A percentile compares a stretch with the other conserved stretches of the same genome.
These are phyloP conservation scores for Gymnodraco acuticeps DNA, from an alignment of 2,797 vertebrate species.

Conservation along the genomic window DNA sequence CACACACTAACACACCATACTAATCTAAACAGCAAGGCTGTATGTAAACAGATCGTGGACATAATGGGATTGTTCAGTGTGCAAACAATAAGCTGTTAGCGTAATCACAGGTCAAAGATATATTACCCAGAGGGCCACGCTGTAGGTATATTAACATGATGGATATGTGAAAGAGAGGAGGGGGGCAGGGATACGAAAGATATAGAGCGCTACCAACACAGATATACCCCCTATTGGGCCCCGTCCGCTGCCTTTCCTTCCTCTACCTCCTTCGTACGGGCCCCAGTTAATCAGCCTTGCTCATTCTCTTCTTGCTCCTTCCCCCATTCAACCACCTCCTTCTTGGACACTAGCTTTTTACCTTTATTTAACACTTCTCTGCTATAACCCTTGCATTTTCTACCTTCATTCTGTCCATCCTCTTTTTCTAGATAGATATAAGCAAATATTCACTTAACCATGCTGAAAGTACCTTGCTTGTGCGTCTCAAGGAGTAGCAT, in stretches of 20 bases:
- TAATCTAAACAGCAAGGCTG: slow-evolving; percentile 82
- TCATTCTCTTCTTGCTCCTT: slow-evolving; percentile 36
- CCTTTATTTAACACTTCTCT: slow-evolving; percentile 25
- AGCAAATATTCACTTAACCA: slow-evolving; percentile 45
- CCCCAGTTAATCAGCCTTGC: slow-evolving; percentile 70
- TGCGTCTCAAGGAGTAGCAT: slow-evolving; percentile 19
- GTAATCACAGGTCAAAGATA: slow-evolving; percentile 85
- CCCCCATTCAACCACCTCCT: slow-evolving; percentile 32
- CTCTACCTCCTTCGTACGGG: slow-evolving; percentile 52
- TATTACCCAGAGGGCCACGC: slow-evolving; percentile 80
- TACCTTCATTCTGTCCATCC: slow-evolving; percentile 11
- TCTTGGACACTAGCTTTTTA: slow-evolving; percentile 16
- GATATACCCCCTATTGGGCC: slow-evolving; percentile 79
- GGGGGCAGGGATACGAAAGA: slow-evolving; percentile 61
- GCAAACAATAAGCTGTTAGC: slow-evolving; percentile 86
- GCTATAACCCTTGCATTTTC: slow-evolving; percentile 15
- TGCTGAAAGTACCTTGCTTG: not conserved
- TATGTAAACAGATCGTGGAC: slow-evolving; percentile 82
- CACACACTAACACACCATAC: slow-evolving; percentile 26
- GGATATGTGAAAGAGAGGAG: slow-evolving; percentile 74
- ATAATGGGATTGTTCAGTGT: slow-evolving; percentile 86
- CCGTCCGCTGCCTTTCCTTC: slow-evolving; percentile 50
- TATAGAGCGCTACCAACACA: slow-evolving; percentile 77
- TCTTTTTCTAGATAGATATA: slow-evolving; percentile 67
- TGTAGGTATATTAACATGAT: slow-evolving; percentile 83